Evolutionary conservation across 2,113 vertebrate genomes (phyloP), one percentile per base, ranked within the genome.

Genomic region (Trematomus loennbergii): DNA sequence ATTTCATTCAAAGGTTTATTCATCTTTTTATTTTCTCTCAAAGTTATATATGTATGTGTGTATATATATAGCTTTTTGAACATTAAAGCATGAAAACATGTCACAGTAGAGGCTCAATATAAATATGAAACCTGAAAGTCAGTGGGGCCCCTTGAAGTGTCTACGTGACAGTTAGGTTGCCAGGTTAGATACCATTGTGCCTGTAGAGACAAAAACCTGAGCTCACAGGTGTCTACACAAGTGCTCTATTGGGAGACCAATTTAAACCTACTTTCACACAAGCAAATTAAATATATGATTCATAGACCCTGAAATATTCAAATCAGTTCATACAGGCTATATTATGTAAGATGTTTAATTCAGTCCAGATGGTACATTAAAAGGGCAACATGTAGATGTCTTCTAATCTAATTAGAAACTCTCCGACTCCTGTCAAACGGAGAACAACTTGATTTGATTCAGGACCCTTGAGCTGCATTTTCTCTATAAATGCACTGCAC

Each of bases 291-390:
- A 12, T 43, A n/a, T 45, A 1, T 9, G 16, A 64, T 58, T 66
- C 36, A 66, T 12, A 16, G 9, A 49, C 53, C 3, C 43, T 9
- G 12, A 58, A 25, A 48, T 45, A 33, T 43, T 20, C 53, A 58
- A 60, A 60, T 50, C 49, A 18, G 45, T 16, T 36, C 16, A 12
- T 17, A 2, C 9, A 17, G 13, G 53, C 67, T 50, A 25, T 25
- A 50, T 9, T 29, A 33, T 52, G 12, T 53, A 5, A 61, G 16
- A 50, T 50, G 33, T 40, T 29, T 55, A 78, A 78, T 29, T 78
- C 49, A n/a, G 17, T 52, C 67, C 82, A 75, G 71, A 70, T 65
- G 58, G 25, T 43, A 20, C 29, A 2, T 4, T 18, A 72, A 53
- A 58, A 9, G 25, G 4, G 16, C 4, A 33, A 20, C 33, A 12